These are phyloP conservation scores for Pseudobourletiella spinata DNA, from an alignment of 1,140 invertebrate species.

Conservation along the genomic window DNA sequence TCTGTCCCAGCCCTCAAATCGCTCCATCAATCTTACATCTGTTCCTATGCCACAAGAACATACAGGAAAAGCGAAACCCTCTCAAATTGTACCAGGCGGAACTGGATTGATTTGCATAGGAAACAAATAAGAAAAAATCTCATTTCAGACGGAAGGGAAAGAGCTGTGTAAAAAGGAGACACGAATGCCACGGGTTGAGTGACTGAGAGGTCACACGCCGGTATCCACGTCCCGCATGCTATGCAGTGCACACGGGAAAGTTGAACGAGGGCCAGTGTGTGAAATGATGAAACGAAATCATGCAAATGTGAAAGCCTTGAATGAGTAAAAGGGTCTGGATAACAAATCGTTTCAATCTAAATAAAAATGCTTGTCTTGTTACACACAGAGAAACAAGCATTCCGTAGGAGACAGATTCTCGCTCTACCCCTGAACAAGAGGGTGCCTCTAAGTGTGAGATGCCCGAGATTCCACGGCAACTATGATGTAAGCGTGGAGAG, in stretches of 20 bases:
- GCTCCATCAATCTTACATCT: neutral
- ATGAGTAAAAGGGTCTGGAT: conserved; percentile 7
- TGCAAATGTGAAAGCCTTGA: conserved; percentile 5
- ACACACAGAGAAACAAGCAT: conserved; percentile 7
- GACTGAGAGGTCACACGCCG: too few species aligned
- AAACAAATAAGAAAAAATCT: neutral
- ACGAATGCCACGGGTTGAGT: neutral
- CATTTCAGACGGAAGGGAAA: conserved; percentile 8
- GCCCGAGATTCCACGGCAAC: conserved; percentile 4
- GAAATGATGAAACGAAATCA: neutral
- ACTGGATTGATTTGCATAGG: conserved; percentile 5
- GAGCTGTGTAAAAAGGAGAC: conserved; percentile 4
- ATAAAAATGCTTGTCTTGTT: conserved; percentile 28
- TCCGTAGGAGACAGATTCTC: neutral
- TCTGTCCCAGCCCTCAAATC: too few species aligned
- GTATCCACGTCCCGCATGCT: too few species aligned
- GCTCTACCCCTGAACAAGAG: too few species aligned
- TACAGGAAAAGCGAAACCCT: neutral
- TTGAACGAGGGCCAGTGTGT: neutral
- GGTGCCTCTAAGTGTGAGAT: too few species aligned
- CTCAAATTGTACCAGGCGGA: neutral
- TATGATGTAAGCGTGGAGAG: neutral
- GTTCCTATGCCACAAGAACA: neutral
- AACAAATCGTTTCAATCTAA: conserved; percentile 32
- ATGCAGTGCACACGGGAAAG: neutral